Conservation (phyloP, 1,140 invertebrate genomes). For the Carcinoscorpius rotundicauda region DNA sequence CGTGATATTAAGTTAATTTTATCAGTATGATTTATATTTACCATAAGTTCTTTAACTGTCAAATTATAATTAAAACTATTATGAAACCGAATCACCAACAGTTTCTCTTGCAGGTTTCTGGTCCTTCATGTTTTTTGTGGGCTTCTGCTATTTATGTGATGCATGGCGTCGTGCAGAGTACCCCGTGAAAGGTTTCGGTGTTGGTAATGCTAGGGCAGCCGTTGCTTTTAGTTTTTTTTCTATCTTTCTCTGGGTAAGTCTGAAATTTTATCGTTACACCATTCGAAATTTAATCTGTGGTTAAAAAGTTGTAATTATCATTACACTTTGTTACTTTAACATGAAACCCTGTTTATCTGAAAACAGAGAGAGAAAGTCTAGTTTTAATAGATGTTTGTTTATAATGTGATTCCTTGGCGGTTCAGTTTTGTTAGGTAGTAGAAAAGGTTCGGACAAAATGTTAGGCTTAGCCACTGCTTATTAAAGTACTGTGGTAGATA, state of each 20-base stretch:
- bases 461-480: no score
- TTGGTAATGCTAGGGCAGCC: constrained; percentile 73
- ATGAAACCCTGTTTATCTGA: no score
- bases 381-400: not conserved
- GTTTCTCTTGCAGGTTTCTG: constrained; percentile 48
- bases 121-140: constrained; percentile 88
- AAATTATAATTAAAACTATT: constrained; percentile 13
- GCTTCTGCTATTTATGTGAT: constrained; percentile 85
- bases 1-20: not conserved
- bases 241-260: constrained; percentile 76
- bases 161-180: constrained; percentile 66
- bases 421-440: no score
- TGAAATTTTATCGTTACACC: constrained; percentile 31
- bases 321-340: no score
- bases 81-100: no score
- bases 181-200: constrained; percentile 45
- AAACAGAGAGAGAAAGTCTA: constrained; percentile 27
- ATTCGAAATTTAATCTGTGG: constrained; percentile 43
- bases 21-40: not conserved
- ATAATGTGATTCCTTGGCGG: no score
- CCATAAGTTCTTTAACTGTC: constrained; percentile 29
- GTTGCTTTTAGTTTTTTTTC: constrained; percentile 93
- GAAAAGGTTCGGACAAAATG: no score
- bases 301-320: constrained; percentile 46
- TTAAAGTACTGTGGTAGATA: no score